Evolutionary conservation across 2,888 invertebrate species (phyloP).

Genomic region (Cosmia pyralina): DNA sequence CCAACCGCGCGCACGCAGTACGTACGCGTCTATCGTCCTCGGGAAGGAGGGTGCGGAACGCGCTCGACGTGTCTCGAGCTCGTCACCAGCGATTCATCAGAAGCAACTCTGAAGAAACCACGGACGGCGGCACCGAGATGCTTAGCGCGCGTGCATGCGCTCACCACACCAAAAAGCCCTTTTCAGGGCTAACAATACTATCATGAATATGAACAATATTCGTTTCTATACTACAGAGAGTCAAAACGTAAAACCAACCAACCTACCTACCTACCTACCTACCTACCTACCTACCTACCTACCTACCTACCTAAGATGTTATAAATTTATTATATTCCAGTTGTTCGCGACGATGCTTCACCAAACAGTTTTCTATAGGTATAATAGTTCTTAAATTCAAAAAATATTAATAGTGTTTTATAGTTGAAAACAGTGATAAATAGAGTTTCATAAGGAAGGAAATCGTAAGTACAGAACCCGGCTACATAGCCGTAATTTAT

Average conservation of each 20-base stretch:
- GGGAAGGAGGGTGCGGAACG: slow-evolving; percentile 19
- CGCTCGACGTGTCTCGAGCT: neutral
- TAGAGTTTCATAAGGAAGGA: too few relatives aligned
- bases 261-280: too few relatives aligned
- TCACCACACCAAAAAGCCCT: slow-evolving; percentile 50
- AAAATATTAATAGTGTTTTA: too few relatives aligned
- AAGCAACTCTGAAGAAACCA: too few relatives aligned
- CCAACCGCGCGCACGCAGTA: slow-evolving; percentile 3
- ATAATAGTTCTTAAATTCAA: too few relatives aligned
- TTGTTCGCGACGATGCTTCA: too few relatives aligned
- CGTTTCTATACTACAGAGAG: slow-evolving; percentile 19
- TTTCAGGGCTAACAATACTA: slow-evolving; percentile 59
- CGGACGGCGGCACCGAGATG: neutral
- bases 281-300: neutral
- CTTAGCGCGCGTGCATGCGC: slow-evolving; percentile 13
- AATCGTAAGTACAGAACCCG: too few relatives aligned
- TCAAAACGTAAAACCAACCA: neutral
- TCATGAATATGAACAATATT: slow-evolving; percentile 52
- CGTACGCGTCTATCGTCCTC: slow-evolving; percentile 3
- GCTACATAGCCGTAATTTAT: too few relatives aligned
- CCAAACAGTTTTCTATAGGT: too few relatives aligned
- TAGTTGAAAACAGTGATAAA: too few relatives aligned
- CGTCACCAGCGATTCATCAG: neutral
- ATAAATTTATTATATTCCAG: too few relatives aligned
- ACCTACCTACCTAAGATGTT: neutral